phyloP scores from a whole-genome alignment of 2,113 vertebrate genomes.

The Epinephelus cyanopodus region DNA sequence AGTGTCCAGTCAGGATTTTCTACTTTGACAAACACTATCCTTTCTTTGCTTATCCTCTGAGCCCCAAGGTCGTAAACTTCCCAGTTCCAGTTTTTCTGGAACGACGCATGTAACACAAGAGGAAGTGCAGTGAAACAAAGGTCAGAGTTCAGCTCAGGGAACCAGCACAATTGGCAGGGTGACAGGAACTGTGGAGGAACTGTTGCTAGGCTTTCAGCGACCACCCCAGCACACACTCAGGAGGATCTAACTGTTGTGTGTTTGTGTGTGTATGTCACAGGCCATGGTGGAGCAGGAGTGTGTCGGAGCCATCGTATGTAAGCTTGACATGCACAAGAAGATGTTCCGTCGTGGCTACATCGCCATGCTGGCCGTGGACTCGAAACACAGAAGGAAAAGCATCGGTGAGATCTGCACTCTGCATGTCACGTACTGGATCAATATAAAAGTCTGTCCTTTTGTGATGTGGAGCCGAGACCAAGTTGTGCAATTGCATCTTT shows the following conservation, averaged over 20 bases:
- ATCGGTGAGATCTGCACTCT: conserved; percentile 89
- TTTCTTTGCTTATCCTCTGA: conserved; percentile 20
- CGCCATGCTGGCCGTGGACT: conserved; percentile 99
- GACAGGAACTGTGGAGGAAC: conserved; percentile 22
- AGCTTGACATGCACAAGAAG: conserved; percentile 99
- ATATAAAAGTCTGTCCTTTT: neutral
- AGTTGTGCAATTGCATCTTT: neutral
- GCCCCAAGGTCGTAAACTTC: conserved; percentile 40
- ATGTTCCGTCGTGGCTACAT: conserved; percentile 99
- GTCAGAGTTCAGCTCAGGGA: conserved; percentile 56
- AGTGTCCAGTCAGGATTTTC: conserved; percentile 1
- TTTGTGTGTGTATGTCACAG: conserved; percentile 80
- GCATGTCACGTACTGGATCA: neutral
- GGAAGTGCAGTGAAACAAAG: conserved; percentile 51
- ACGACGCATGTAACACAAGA: conserved; percentile 40
- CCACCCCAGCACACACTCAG: neutral
- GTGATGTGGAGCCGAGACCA: neutral
- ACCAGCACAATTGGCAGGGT: conserved; percentile 32
- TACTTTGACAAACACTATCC: conserved; percentile 11
- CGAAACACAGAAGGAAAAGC: conserved; percentile 99
- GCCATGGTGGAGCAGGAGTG: conserved; percentile 99
- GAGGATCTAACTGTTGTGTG: neutral
- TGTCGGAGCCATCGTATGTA: conserved; percentile 99
- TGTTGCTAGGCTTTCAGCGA: neutral
- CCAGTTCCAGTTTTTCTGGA: conserved; percentile 43